A percentile compares a stretch with the other conserved stretches of the same genome.
phyloP scores from a whole-genome alignment of 2,888 invertebrate species.

The Galerucella calmariensis region DNA sequence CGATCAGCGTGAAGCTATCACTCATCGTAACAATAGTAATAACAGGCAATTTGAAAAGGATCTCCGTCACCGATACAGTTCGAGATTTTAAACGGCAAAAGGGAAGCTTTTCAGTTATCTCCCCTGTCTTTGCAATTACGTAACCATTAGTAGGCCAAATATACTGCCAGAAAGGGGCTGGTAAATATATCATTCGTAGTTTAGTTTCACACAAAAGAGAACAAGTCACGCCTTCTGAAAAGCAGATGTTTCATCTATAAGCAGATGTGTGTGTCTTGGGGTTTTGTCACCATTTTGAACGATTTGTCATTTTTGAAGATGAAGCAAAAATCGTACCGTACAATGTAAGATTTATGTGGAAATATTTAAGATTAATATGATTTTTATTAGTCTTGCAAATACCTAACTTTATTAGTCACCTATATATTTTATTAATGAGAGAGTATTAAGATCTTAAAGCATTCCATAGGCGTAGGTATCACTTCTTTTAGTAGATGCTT shows the following conservation, averaged over 20 bases:
- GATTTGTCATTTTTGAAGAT: conserved; percentile 21
- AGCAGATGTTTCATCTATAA: conserved; percentile 45
- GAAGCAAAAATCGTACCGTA: conserved; percentile 22
- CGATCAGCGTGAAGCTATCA: conserved; percentile 19
- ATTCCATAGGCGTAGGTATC: no score
- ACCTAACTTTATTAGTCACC: no score
- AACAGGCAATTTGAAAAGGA: conserved; percentile 41
- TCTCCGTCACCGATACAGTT: conserved; percentile 42
- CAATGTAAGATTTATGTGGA: conserved; percentile 3
- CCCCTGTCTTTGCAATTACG: conserved; percentile 50
- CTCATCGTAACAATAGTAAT: conserved; percentile 26
- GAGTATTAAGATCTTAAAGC: no score
- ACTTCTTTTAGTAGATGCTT: no score
- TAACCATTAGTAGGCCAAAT: conserved; percentile 52
- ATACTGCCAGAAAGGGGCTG: conserved; percentile 47
- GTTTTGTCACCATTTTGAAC: conserved; percentile 34
- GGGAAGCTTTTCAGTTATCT: conserved; percentile 34
- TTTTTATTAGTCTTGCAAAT: neutral
- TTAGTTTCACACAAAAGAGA: conserved; percentile 37
- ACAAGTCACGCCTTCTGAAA: conserved; percentile 50
- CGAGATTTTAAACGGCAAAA: conserved; percentile 24
- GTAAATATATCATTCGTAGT: conserved; percentile 27
- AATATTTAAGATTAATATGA: neutral
- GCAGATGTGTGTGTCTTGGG: conserved; percentile 32
- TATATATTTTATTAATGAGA: no score